These are phyloP conservation scores for Leptarthrus brevirostris DNA, from an alignment of 2,888 invertebrate species.

Conservation along the genomic window DNA sequence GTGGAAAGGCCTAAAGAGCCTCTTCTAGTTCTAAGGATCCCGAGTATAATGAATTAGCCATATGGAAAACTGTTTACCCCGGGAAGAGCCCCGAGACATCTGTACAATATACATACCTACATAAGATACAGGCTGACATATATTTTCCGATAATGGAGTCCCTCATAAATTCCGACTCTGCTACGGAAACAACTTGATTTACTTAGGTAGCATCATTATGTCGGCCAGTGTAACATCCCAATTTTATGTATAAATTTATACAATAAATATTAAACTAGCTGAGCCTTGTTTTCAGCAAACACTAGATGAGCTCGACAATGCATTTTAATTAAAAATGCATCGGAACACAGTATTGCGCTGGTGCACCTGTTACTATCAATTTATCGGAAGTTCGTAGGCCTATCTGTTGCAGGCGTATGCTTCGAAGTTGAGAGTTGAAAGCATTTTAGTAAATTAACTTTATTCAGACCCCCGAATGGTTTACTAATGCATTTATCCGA, in stretches of 20 bases:
- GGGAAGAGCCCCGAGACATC: not conserved
- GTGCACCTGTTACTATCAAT: conserved; percentile 40
- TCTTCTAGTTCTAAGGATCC: conserved; percentile 10
- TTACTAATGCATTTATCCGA: conserved; percentile 29
- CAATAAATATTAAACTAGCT: conserved; percentile 38
- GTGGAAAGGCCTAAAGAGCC: conserved; percentile 17
- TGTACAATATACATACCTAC: not conserved
- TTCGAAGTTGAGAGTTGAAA: not conserved
- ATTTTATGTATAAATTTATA: conserved; percentile 27
- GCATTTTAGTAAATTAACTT: conserved; percentile 32
- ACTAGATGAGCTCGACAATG: conserved; percentile 8
- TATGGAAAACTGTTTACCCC: conserved; percentile 33
- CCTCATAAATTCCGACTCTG: not conserved
- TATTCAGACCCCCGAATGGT: conserved; percentile 5
- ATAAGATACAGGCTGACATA: too few species aligned
- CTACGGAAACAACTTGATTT: not conserved
- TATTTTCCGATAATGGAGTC: not conserved
- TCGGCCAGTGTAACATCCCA: not conserved
- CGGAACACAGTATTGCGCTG: not conserved
- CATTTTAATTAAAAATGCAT: conserved; percentile 44
- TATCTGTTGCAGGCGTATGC: not conserved
- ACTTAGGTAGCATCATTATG: not conserved
- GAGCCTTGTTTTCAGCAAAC: conserved; percentile 13
- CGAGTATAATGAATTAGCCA: conserved; percentile 40
- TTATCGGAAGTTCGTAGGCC: not conserved